phyloP scores from a whole-genome alignment of 2,888 invertebrate genomes.

The Monopis laevigella region DNA sequence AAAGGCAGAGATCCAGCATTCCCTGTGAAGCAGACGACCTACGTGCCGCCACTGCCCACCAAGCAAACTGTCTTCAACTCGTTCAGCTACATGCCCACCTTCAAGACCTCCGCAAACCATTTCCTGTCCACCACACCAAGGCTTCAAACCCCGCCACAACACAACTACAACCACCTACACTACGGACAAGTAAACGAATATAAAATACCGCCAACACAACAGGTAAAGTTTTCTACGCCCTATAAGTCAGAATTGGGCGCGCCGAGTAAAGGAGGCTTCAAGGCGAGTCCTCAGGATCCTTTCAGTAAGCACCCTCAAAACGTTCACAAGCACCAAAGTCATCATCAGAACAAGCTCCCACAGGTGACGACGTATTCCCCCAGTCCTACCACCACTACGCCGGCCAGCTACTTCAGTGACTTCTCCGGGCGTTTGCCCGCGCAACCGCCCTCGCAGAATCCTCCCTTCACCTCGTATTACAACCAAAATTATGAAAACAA shows the following conservation, averaged over 20 bases:
- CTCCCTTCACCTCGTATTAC: constrained; percentile 28
- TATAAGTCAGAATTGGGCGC: constrained; percentile 36
- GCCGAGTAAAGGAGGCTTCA: constrained; percentile 39
- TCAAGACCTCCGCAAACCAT: constrained; percentile 39
- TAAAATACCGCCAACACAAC: constrained; percentile 57
- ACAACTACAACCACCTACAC: constrained; percentile 31
- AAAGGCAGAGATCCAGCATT: constrained; percentile 59
- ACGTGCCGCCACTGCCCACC: constrained; percentile 43
- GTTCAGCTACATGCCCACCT: constrained; percentile 44
- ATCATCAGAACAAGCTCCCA: not conserved
- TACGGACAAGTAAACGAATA: constrained; percentile 44
- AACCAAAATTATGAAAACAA: constrained; percentile 37
- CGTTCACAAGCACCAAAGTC: constrained; percentile 30
- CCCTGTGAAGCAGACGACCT: constrained; percentile 47
- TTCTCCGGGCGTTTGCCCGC: constrained; percentile 24
- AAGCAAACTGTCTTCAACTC: constrained; percentile 52
- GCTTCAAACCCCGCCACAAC: constrained; percentile 32
- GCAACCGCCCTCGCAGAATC: constrained; percentile 34
- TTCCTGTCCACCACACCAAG: constrained; percentile 41
- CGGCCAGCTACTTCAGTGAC: constrained; percentile 35
- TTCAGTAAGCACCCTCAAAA: constrained; percentile 41
- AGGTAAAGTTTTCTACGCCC: constrained; percentile 38
- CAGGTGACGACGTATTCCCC: constrained; percentile 49
- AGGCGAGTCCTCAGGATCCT: constrained; percentile 58
- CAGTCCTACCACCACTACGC: constrained; percentile 32